Evolutionary conservation across 2,888 invertebrate genomes (phyloP).

Genomic region (Mesodorylaimus sp.): DNA sequence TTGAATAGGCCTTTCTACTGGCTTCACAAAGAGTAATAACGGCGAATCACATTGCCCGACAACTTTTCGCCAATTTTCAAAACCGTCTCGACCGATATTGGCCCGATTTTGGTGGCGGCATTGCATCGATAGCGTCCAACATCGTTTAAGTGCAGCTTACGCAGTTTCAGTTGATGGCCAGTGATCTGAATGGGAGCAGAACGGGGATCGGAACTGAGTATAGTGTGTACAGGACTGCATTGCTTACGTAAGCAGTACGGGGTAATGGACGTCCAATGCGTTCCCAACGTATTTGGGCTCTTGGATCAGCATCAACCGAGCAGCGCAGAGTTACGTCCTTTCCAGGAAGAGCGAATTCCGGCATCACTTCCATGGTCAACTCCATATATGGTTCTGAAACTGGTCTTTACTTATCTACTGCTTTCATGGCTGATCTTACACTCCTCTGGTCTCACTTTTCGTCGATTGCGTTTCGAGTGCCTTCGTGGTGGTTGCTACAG

Average conservation of each 20-base stretch:
- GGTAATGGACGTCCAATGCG: constrained; percentile 40
- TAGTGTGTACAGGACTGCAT: too few relatives aligned
- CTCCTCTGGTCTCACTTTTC: too few relatives aligned
- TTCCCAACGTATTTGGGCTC: constrained; percentile 45
- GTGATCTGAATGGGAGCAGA: constrained; percentile 37
- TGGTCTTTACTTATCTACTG: too few relatives aligned
- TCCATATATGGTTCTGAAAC: constrained; percentile 12
- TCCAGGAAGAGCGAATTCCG: constrained; percentile 41
- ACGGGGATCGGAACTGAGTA: too few relatives aligned
- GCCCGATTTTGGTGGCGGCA: constrained; percentile 39
- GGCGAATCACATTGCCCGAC: neutral
- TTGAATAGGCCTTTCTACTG: too few relatives aligned
- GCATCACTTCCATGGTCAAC: constrained; percentile 31
- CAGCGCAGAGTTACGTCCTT: constrained; percentile 47
- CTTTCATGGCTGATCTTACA: too few relatives aligned
- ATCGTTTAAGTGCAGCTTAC: constrained; percentile 43
- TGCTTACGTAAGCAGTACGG: constrained; percentile 38
- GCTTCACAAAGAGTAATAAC: too few relatives aligned
- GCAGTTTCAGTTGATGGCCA: constrained; percentile 43
- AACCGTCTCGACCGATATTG: constrained; percentile 42
- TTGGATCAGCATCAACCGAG: constrained; percentile 38
- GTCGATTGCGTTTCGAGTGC: too few relatives aligned
- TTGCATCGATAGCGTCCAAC: constrained; percentile 51
- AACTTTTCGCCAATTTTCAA: constrained; percentile 42
- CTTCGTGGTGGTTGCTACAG: too few relatives aligned